Evolutionary conservation across 2,797 vertebrate species (phyloP), one percentile per base, ranked within the genome.

Genomic region (Lophius americanus): DNA sequence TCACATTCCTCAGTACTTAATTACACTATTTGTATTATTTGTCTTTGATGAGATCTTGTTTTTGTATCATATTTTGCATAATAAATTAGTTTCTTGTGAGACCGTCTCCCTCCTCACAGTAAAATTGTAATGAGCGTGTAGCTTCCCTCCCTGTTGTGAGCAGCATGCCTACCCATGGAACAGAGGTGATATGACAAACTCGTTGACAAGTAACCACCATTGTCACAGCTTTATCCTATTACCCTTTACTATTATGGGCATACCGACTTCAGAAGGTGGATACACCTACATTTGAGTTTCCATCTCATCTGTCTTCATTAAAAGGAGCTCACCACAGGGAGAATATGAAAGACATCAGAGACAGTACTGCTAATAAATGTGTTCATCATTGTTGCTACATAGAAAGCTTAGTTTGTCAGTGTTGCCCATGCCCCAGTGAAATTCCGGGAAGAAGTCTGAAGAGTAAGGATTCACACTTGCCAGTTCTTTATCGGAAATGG

Each of bases 281-380:
- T 81, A 77, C 82, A 63, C 73, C 60, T 88, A 76, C 86, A 81
- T 84, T 78, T 79, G 89, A 87, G 83, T 71, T 86, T 87, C 76
- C 51, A 75, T 87, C 87, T 92, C 91, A 91, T 94, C 92, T 86
- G 85, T 94, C 92, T 94, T 93, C 89, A 93, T 93, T 92, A 93
- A 92, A 92, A 88, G 64, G 83, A 52, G 62, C 35, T 36, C 83
- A 83, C 81, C 84, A 81, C 87, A 78, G 76, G 77, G 90, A 83
- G 85, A 90, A 88, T 76, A 54, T 68, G 67, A 91, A 87, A 91
- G 91, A 91, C 90, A 92, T 91, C 91, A 92, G 64, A 89, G 89
- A 90, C 92, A 89, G 86, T 78, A 84, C 78, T 70, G 80, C 89
- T 92, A 92, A 92, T 92, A 92, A 92, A 91, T 90, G 89, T 92